Percentiles rank a stretch among this genome's conserved stretches.
Conservation (phyloP, 2,113 vertebrate genomes). For the Trichechus manatus region DNA sequence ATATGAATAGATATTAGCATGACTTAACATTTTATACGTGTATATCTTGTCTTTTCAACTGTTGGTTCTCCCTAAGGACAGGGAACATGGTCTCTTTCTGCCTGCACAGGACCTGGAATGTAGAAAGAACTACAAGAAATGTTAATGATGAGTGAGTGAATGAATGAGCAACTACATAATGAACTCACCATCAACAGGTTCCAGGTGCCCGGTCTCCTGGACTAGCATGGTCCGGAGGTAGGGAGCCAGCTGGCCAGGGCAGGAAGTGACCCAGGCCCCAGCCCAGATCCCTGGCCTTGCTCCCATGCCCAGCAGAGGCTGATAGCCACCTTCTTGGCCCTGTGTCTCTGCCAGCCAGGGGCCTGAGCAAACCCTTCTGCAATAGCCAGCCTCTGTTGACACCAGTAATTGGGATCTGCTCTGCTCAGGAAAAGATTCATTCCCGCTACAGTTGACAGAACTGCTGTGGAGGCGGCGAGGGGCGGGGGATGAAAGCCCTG, state of each 20-base stretch:
- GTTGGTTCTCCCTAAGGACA: neutral
- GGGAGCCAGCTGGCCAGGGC: too few species aligned
- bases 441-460: neutral
- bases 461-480: neutral
- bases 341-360: neutral
- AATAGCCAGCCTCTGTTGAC: neutral
- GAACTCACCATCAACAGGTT: neutral
- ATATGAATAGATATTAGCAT: fast-evolving
- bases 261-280: neutral
- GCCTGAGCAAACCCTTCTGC: neutral
- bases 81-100: neutral
- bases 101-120: too few species aligned
- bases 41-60: neutral
- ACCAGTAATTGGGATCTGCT: neutral
- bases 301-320: fast-evolving
- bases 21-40: neutral
- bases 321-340: neutral
- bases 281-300: neutral
- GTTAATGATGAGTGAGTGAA: neutral
- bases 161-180: fast-evolving
- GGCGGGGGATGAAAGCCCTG: neutral
- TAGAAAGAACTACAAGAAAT: neutral
- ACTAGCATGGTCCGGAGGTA: too few species aligned
- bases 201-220: neutral
- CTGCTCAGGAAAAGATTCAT: neutral